phyloP scores from a whole-genome alignment of 2,113 vertebrate genomes.

The human region DNA sequence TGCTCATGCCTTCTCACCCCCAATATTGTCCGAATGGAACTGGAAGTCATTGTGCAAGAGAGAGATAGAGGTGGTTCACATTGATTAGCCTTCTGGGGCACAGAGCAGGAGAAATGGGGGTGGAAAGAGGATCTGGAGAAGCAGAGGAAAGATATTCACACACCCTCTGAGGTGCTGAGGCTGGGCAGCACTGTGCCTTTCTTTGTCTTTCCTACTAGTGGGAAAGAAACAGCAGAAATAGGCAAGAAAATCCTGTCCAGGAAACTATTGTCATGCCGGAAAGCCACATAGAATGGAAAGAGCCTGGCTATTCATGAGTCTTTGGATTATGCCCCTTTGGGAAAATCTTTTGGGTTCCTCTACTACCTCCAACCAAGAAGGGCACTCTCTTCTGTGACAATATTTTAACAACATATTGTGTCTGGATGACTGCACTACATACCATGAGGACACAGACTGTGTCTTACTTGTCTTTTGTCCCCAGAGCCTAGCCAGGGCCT shows the following conservation, averaged over 20 bases:
- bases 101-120: background rate
- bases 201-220: background rate
- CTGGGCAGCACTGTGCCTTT: background rate
- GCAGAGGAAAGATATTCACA: background rate
- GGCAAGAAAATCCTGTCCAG: background rate
- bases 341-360: background rate
- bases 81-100: background rate
- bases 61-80: background rate
- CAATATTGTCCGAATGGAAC: background rate
- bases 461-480: background rate
- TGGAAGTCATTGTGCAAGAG: background rate
- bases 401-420: background rate
- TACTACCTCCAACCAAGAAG: background rate
- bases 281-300: background rate
- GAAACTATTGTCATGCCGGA: background rate
- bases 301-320: background rate
- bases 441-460: background rate
- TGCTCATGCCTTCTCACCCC: background rate
- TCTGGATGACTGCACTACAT: background rate
- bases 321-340: background rate
- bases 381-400: background rate
- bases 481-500: background rate
- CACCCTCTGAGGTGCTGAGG: background rate
- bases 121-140: background rate
- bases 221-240: background rate